These are phyloP conservation scores for Epizoanthus ramosus DNA, from an alignment of 92 coral and sea anemone genomes.

Conservation along the genomic window DNA sequence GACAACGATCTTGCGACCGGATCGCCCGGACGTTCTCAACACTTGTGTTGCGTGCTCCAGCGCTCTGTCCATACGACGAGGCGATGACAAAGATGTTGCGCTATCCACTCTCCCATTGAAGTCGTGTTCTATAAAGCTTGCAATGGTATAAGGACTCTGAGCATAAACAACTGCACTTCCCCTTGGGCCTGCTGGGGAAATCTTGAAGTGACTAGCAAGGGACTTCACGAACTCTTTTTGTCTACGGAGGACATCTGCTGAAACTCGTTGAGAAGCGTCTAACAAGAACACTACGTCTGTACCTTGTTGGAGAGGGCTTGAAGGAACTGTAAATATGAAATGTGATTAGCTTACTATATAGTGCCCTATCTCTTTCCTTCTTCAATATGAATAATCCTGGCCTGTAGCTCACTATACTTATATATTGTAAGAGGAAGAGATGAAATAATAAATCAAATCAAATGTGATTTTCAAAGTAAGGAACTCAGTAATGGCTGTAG, in stretches of 20 bases:
- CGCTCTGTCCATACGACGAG: conserved; percentile 69
- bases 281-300: conserved; percentile 75
- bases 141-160: conserved; percentile 48
- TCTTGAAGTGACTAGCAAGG: conserved; percentile 60
- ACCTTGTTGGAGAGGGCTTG: conserved; percentile 31
- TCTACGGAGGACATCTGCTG: conserved; percentile 59
- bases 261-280: conserved; percentile 75
- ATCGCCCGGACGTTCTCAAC: conserved; percentile 63
- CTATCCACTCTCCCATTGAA: conserved; percentile 53
- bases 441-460: no score
- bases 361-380: no score
- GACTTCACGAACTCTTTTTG: conserved; percentile 80
- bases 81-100: conserved; percentile 39
- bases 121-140: conserved; percentile 50
- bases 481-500: no score
- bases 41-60: conserved; percentile 59
- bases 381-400: no score
- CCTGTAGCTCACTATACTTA: no score
- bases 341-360: no score
- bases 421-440: no score
- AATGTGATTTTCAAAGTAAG: conserved; percentile 31
- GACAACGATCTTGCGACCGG: conserved; percentile 75
- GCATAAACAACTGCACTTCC: conserved; percentile 69
- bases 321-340: conserved; percentile 32
- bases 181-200: conserved; percentile 60